Percentiles rank a stretch among this genome's conserved stretches.
phyloP scores from a whole-genome alignment of 2,113 vertebrate genomes.

The Gymnocephalus cernua region DNA sequence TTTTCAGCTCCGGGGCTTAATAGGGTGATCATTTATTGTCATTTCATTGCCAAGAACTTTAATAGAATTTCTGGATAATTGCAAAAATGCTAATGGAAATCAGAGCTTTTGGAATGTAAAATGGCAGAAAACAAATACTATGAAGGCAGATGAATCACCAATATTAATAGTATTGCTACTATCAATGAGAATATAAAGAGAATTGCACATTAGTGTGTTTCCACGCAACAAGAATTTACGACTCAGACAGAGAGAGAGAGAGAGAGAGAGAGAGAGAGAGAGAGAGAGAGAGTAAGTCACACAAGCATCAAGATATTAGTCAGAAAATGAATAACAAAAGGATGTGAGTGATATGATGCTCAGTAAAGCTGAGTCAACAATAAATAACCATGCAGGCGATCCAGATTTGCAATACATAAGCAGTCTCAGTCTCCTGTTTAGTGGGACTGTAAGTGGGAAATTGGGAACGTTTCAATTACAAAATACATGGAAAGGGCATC shows the following conservation, averaged over 20 bases:
- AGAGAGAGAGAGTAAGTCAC: constrained; percentile 36
- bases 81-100: constrained; percentile 76
- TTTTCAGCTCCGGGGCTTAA: constrained; percentile 65
- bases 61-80: constrained; percentile 77
- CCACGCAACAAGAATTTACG: constrained; percentile 18
- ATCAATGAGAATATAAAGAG: constrained; percentile 47
- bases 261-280: constrained; percentile 2
- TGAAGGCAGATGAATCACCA: constrained; percentile 56
- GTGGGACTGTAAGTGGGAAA: constrained; percentile 46
- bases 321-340: constrained; percentile 17
- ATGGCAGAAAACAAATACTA: constrained; percentile 68
- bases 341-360: constrained; percentile 29
- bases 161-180: constrained; percentile 36
- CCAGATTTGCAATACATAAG: constrained; percentile 50
- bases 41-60: constrained; percentile 74
- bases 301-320: constrained; percentile 28
- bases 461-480: constrained; percentile 84
- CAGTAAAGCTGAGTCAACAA: constrained; percentile 43
- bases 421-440: constrained; percentile 38
- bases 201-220: constrained; percentile 45
- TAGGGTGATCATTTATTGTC: constrained; percentile 72
- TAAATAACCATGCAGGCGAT: constrained; percentile 26
- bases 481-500: constrained; percentile 83
- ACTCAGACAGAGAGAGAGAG: constrained; percentile 3
- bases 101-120: constrained; percentile 68